These are phyloP conservation scores for Falcunculus frontatus DNA, from an alignment of 2,113 vertebrate genomes.

Conservation along the genomic window DNA sequence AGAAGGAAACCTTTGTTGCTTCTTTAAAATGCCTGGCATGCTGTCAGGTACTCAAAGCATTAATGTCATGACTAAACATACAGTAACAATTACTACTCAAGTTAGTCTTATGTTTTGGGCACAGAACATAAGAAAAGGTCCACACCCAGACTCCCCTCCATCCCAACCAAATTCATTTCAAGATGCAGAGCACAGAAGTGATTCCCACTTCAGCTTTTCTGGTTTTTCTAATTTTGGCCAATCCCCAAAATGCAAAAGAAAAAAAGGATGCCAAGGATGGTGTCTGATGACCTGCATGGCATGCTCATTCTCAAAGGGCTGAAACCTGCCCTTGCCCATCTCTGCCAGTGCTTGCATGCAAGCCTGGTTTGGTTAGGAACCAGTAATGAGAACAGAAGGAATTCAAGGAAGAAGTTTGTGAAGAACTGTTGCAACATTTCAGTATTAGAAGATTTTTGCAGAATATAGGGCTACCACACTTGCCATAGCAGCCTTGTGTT, in stretches of 20 bases:
- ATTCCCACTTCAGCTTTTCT: neutral
- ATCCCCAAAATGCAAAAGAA: neutral
- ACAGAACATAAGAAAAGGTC: neutral
- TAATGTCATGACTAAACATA: neutral
- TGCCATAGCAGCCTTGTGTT: neutral
- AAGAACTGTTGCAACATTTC: neutral
- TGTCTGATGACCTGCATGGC: neutral
- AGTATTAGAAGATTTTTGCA: neutral
- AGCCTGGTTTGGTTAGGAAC: neutral
- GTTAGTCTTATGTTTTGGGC: neutral
- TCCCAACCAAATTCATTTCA: neutral
- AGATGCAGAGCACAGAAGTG: neutral
- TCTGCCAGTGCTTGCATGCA: neutral
- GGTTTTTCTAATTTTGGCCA: neutral
- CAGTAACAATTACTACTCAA: neutral
- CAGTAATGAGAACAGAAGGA: neutral
- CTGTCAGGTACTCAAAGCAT: neutral
- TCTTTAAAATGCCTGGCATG: neutral
- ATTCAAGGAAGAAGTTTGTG: neutral
- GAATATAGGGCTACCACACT: neutral
- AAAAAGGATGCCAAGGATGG: neutral
- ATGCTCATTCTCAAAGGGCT: neutral
- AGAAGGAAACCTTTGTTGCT: neutral
- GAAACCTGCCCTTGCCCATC: neutral
- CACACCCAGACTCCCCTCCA: neutral